Conservation (phyloP, 2,797 vertebrate genomes). For the Anniella stebbinsi region DNA sequence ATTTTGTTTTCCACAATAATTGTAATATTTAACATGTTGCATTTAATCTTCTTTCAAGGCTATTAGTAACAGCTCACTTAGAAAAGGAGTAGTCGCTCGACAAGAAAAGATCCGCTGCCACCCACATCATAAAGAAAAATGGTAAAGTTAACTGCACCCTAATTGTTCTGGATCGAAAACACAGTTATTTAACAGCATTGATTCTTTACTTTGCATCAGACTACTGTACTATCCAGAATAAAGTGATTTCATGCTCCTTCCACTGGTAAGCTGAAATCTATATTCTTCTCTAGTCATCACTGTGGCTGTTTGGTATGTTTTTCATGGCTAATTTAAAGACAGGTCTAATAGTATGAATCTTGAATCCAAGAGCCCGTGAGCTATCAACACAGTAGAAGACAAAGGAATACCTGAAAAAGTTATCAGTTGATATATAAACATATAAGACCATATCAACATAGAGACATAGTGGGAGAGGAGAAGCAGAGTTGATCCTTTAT, state of each 20-base stretch:
- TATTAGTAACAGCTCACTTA: slow-evolving; percentile 80
- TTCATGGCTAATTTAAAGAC: slow-evolving; percentile 65
- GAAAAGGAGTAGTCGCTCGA: slow-evolving; percentile 77
- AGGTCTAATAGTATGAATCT: slow-evolving; percentile 5
- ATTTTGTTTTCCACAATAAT: slow-evolving; percentile 88
- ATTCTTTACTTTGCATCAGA: slow-evolving; percentile 70
- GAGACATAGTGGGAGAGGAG: rapidly evolving
- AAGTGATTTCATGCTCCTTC: slow-evolving; percentile 68
- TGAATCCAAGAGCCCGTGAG: slow-evolving; percentile 1
- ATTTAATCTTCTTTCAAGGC: slow-evolving; percentile 86
- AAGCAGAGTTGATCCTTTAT: slow-evolving; percentile 7
- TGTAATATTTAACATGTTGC: slow-evolving; percentile 85
- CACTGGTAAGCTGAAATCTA: slow-evolving; percentile 71
- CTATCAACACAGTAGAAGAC: slow-evolving; percentile 33
- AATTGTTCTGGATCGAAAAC: slow-evolving; percentile 78
- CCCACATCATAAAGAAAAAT: slow-evolving; percentile 75
- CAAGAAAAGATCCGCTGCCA: slow-evolving; percentile 67
- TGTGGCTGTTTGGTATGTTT: slow-evolving; percentile 53
- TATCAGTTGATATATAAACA: slow-evolving; percentile 14
- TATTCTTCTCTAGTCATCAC: slow-evolving; percentile 31
- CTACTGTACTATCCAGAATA: slow-evolving; percentile 58
- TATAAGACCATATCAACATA: slow-evolving; percentile 21
- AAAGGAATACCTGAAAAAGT: slow-evolving; percentile 43
- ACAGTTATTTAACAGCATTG: slow-evolving; percentile 68
- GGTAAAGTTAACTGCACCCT: slow-evolving; percentile 76